Evolutionary conservation across 2,888 invertebrate species (phyloP).

Genomic region (Melangyna quadrimaculata): DNA sequence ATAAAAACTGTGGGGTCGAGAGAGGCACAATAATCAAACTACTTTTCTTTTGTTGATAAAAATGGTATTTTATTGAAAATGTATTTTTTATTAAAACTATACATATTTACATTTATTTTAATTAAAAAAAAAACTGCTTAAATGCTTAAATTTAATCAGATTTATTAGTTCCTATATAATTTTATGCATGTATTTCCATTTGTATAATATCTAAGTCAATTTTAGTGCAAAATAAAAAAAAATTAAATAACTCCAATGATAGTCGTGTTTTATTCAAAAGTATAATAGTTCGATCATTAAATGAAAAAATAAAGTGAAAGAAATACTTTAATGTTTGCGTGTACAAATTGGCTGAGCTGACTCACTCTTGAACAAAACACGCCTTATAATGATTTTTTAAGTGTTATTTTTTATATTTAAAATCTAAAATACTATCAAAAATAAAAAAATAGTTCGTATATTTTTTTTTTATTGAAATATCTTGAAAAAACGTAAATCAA

Average conservation of each 20-base stretch:
- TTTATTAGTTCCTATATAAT: constrained; percentile 55
- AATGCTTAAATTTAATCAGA: constrained; percentile 56
- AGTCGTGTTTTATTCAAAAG: not conserved
- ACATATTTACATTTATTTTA: constrained; percentile 64
- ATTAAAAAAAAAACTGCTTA: constrained; percentile 35
- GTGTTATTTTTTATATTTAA: not conserved
- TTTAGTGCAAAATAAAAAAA: constrained; percentile 44
- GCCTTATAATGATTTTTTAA: constrained; percentile 5
- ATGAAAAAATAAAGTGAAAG: too few relatives aligned
- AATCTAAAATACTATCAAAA: constrained; percentile 48
- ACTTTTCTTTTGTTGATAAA: constrained; percentile 31
- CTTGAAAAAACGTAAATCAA: not conserved
- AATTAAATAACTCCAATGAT: constrained; percentile 25
- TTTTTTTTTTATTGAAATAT: not conserved
- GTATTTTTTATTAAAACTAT: constrained; percentile 62
- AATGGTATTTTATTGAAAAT: constrained; percentile 65
- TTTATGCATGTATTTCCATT: constrained; percentile 27
- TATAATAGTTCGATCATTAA: not conserved
- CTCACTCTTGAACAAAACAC: not conserved
- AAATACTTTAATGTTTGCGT: not conserved
- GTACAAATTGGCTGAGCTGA: not conserved
- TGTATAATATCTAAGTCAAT: constrained; percentile 29
- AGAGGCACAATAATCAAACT: not conserved
- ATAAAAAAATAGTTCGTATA: constrained; percentile 16
- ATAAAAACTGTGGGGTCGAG: too few relatives aligned